phyloP scores from a whole-genome alignment of 2,113 vertebrate genomes.

The Notarius quadriscutis region DNA sequence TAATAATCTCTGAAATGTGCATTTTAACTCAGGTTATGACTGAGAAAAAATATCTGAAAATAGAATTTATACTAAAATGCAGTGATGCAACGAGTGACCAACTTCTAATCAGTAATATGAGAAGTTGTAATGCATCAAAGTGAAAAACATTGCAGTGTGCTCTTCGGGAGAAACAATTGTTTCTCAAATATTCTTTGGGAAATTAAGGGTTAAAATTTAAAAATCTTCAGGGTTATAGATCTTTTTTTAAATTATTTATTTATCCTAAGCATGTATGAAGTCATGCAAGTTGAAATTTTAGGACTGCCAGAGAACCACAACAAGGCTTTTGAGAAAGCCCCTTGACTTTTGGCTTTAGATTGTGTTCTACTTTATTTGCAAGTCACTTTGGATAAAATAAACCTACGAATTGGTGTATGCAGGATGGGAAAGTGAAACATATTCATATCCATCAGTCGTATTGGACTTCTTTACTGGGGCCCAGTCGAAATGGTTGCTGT shows the following conservation, averaged over 20 bases:
- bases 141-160: neutral
- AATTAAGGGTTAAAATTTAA: neutral
- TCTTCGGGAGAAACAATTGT: neutral
- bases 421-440: neutral
- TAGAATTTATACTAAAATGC: neutral
- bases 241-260: neutral
- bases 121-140: neutral
- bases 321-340: neutral
- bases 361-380: neutral
- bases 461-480: neutral
- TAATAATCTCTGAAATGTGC: neutral
- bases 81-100: neutral
- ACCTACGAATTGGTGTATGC: neutral
- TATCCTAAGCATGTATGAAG: neutral
- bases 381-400: neutral
- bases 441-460: neutral
- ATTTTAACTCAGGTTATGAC: neutral
- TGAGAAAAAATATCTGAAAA: neutral
- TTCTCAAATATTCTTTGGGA: neutral
- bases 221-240: neutral
- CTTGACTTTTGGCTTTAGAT: neutral
- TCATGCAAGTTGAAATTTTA: neutral
- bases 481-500: slow-evolving; percentile 29
- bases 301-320: neutral
- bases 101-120: neutral